These are phyloP conservation scores for Drosophila melanica DNA, from an alignment of 1,140 invertebrate genomes.

Conservation along the genomic window DNA sequence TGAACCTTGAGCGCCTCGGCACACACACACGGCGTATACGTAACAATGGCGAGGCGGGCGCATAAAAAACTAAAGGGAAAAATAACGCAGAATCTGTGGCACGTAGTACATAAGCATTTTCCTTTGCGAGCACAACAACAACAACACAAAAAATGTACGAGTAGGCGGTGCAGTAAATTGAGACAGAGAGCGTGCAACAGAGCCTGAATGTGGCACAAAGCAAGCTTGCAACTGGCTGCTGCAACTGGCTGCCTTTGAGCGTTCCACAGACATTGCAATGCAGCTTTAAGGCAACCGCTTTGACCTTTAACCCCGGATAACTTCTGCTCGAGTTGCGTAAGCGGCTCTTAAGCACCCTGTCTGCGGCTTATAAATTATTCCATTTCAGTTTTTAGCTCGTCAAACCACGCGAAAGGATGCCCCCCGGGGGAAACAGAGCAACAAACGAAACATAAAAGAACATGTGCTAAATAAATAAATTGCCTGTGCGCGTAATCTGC, in stretches of 20 bases:
- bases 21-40: conserved; percentile 51
- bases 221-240: conserved; percentile 22
- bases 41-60: conserved; percentile 50
- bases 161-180: conserved; percentile 14
- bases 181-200: conserved; percentile 31
- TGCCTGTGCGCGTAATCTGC: conserved; percentile 59
- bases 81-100: background rate
- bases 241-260: conserved; percentile 31
- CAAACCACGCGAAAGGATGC: background rate
- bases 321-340: conserved; percentile 7
- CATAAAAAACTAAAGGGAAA: conserved; percentile 10
- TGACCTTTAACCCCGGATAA: conserved; percentile 18
- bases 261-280: conserved; percentile 11
- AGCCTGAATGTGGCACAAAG: conserved; percentile 60
- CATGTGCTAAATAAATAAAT: conserved; percentile 67
- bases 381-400: conserved; percentile 46
- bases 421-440: background rate
- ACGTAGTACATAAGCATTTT: conserved; percentile 29
- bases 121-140: background rate
- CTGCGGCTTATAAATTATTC: conserved; percentile 65
- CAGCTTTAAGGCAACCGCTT: conserved; percentile 4
- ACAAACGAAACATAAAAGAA: conserved; percentile 12
- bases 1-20: conserved; percentile 48
- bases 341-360: conserved; percentile 25
- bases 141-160: background rate